Base-by-base conservation (phyloP, 2,113 vertebrate species). In the Callocephalon fimbriatum region DNA sequence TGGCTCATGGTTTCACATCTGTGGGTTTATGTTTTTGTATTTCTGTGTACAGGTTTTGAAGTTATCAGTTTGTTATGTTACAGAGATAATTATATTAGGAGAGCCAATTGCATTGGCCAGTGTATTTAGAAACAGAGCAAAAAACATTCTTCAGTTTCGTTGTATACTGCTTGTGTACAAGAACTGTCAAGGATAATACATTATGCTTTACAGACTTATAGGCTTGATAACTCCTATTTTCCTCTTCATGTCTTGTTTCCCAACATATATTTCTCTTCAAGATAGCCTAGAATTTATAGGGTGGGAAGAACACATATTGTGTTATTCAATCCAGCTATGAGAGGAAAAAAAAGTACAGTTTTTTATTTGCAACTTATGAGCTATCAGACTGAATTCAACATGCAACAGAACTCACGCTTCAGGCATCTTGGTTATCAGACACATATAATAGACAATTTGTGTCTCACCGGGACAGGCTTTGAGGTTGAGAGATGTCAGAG, bases 101-200 rank as follows among this genome's bases (percentile, higher is more conserved):
- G 4, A 44, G 7, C 44, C 0, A 0, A 35, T 27, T 74, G 25
- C 54, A 70, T 32, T 53, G 25, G 31, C 8, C 54, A 77, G 7
- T 3, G 38, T 29, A 32, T 86, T 90, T 80, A 32, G 51, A 86
- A 93, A 68, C 23, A 23, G 18, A 88, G 21, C 7, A 50, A 62
- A 90, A 70, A 29, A 2, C 3, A 10, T 61, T 53, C 88, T 67
- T 18, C 32, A 22, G 10, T 67, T 81, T 47, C 44, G 53, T 23
- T 59, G 7, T 32, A 3, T 12, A 44, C 0, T 71, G 12, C 8
- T 59, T 63, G 1, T 48, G 8, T 48, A 37, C 44, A 71, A 37
- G 26, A 76, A 12, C 16, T 51, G 35, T 40, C 35, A 84, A 50
- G 54, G 14, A 22, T 16, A 70, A 70, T 35, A 23, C 6, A 44